Base-by-base conservation (phyloP, 2,797 vertebrate species). In the Pristis pectinata region DNA sequence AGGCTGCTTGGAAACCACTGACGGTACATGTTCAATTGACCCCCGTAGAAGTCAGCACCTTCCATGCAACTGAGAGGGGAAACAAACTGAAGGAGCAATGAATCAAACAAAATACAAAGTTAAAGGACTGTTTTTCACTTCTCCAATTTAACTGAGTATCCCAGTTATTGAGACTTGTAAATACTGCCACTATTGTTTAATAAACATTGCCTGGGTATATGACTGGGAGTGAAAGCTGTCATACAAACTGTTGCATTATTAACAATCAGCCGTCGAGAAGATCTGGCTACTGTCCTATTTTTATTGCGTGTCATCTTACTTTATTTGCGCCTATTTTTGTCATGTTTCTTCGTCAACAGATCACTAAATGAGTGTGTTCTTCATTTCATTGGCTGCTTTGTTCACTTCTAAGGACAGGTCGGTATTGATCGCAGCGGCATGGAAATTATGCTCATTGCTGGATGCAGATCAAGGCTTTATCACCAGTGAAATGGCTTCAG, bases 271-370 rank as follows among this genome's bases (percentile, higher is more conserved):
- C 37, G 7, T 1, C 61, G 41, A 24, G 61, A 8, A 5, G 59
- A 67, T 41, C 59, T 67, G n/a, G 17, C 59, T 19, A 91, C 64
- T 91, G 37, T 67, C 61, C 10, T 91, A 10, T 41, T 41, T n/a
- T 91, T 41, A 27, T 37, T 91, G 34, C 22, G 17, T 91, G 34
- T 67, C n/a, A 91, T 67, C 87, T 67, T 91, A 41, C n/a, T 67
- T 67, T 24, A 91, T 91, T 91, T 89, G 34, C 91, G 87, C 22
- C 87, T 37, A 64, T 91, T 67, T 91, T 41, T 41, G 41, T 67
- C 19, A 27, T 91, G 61, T 10, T 22, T 41, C 61, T 19, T n/a
- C 64, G 7, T 59, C 56, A 64, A 22, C 59, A 61, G 85, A 34
- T 61, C 34, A 15, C 56, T 61, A n/a, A 89, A 89, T 89, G 85